phyloP scores from a whole-genome alignment of 64 coral and sea anemone genomes.

The Trachythela sp. region DNA sequence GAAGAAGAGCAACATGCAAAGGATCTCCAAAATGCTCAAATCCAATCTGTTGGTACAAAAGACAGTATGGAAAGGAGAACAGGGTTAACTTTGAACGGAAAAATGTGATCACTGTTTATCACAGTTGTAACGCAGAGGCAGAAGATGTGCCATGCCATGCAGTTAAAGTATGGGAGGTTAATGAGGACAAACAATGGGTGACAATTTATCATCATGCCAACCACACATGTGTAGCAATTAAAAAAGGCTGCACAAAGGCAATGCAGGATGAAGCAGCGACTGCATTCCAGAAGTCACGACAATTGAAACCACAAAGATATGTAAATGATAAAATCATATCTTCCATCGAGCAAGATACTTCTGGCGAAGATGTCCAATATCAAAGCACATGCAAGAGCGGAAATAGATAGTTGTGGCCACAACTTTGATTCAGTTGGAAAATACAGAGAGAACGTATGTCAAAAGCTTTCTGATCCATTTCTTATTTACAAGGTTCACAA shows the following conservation, averaged over 20 bases:
- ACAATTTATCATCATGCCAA: slow-evolving; percentile 43
- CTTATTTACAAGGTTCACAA: slow-evolving; percentile 65
- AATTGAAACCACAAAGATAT: slow-evolving; percentile 47
- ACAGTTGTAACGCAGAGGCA: too few species aligned
- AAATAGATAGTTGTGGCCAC: slow-evolving; percentile 51
- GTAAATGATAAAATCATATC: slow-evolving; percentile 48
- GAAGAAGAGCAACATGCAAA: slow-evolving; percentile 33
- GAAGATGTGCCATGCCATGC: slow-evolving; percentile 15
- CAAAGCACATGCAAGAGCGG: slow-evolving; percentile 54
- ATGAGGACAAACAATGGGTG: slow-evolving; percentile 26
- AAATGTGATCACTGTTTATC: too few species aligned
- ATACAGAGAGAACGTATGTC: slow-evolving; percentile 40
- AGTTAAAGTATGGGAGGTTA: slow-evolving; percentile 38
- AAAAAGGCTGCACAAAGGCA: slow-evolving; percentile 17
- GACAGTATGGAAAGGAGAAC: slow-evolving; percentile 41
- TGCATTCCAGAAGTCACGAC: slow-evolving; percentile 41
- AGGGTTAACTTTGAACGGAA: too few species aligned
- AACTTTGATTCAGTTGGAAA: slow-evolving; percentile 70
- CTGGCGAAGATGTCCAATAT: slow-evolving; percentile 43
- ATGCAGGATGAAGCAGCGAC: slow-evolving; percentile 26
- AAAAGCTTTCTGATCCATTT: slow-evolving; percentile 46
- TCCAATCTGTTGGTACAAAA: slow-evolving; percentile 25
- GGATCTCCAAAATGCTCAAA: slow-evolving; percentile 39
- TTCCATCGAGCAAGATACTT: slow-evolving; percentile 32
- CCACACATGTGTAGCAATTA: slow-evolving; percentile 28